Evolutionary conservation across 2,888 invertebrate genomes (phyloP).

Genomic region (Xiphydria camelus): DNA sequence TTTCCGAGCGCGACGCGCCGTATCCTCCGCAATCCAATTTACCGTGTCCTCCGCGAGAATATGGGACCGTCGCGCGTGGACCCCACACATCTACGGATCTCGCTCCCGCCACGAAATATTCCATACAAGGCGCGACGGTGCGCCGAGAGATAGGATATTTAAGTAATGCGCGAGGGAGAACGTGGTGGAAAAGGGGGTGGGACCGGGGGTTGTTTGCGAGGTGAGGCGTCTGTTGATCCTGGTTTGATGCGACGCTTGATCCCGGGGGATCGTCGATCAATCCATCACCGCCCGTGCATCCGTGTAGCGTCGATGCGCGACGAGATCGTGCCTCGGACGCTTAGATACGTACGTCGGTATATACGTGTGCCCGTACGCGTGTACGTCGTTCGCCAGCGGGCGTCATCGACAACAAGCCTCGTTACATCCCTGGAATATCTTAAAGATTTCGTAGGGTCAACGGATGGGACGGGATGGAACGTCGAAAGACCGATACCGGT

Average conservation of each 20-base stretch:
- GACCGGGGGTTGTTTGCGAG: constrained; percentile 32
- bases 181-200: constrained; percentile 20
- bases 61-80: too few species aligned
- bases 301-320: constrained; percentile 9
- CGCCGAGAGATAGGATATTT: constrained; percentile 29
- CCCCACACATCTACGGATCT: neutral
- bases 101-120: constrained; percentile 18
- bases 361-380: neutral
- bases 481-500: too few species aligned
- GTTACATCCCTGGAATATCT: constrained; percentile 21
- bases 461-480: too few species aligned
- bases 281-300: constrained; percentile 42
- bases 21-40: too few species aligned
- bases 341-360: constrained; percentile 4
- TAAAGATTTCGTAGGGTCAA: constrained; percentile 9
- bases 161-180: constrained; percentile 25
- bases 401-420: constrained; percentile 16
- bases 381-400: neutral
- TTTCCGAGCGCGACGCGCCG: too few species aligned
- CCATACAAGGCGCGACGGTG: constrained; percentile 19
- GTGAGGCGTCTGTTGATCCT: constrained; percentile 46
- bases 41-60: too few species aligned
- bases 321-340: constrained; percentile 22
- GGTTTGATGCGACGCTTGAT: constrained; percentile 49
- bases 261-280: constrained; percentile 51